Evolutionary conservation across 2,888 invertebrate genomes (phyloP).

Genomic region (Mesorhabditis belari): DNA sequence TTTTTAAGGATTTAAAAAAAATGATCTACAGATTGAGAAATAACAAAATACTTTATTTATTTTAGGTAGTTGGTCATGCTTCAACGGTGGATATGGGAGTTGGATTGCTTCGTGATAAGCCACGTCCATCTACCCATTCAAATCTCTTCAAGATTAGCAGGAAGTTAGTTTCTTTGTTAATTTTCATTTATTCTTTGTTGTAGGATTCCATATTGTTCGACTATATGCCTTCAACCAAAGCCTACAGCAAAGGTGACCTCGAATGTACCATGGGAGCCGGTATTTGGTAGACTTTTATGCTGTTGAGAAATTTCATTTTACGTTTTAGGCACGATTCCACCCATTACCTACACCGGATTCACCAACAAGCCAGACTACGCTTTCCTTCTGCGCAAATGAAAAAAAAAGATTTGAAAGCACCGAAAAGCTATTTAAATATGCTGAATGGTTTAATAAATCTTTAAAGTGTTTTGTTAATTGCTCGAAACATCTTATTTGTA

Average conservation of each 20-base stretch:
- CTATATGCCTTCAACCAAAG: constrained; percentile 13
- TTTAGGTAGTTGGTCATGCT: constrained; percentile 33
- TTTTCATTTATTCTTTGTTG: not conserved
- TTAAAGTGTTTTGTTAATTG: too few species aligned
- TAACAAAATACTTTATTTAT: not conserved
- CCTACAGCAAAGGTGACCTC: not conserved
- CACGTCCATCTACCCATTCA: constrained; percentile 11
- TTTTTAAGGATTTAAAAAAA: not conserved
- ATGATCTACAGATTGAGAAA: not conserved
- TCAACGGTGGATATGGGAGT: constrained; percentile 45
- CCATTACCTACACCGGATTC: constrained; percentile 16
- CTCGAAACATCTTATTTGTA: too few species aligned
- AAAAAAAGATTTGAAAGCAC: too few species aligned
- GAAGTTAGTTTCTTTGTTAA: not conserved
- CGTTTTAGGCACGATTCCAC: constrained; percentile 13
- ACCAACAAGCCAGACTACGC: constrained; percentile 13
- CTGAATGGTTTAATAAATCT: too few species aligned
- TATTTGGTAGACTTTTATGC: not conserved
- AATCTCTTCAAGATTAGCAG: constrained; percentile 23
- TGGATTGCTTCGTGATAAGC: constrained; percentile 21
- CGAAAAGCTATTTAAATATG: too few species aligned
- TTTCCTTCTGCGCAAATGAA: constrained; percentile 7
- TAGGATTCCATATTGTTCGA: constrained; percentile 26
- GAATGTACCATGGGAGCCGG: not conserved
- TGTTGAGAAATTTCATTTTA: not conserved